Percentiles rank a stretch among this genome's conserved stretches.
Evolutionary conservation across 2,888 invertebrate genomes (phyloP).

Genomic region (Drosophila affinis): DNA sequence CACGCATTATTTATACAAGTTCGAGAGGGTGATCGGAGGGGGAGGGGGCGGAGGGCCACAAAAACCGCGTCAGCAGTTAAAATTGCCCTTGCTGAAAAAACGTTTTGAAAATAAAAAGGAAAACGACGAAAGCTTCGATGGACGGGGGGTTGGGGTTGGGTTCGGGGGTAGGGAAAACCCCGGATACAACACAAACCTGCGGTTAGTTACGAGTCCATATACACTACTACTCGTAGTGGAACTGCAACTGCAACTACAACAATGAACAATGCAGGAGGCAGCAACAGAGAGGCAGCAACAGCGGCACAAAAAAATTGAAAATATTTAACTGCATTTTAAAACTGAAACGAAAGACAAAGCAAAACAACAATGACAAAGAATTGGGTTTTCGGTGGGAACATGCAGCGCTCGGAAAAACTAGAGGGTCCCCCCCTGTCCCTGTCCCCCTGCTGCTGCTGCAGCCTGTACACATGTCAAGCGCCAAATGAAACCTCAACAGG

Average conservation of each 20-base stretch:
- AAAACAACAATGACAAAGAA: constrained; percentile 6
- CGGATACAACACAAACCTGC: constrained; percentile 68
- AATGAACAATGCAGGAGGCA: constrained; percentile 19
- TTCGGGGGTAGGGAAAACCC: constrained; percentile 20
- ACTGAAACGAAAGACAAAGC: constrained; percentile 34
- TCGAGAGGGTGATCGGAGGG: constrained; percentile 11
- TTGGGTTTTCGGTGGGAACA: constrained; percentile 5
- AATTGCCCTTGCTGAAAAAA: constrained; percentile 68
- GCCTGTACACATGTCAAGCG: constrained; percentile 71
- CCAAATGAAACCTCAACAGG: constrained; percentile 74
- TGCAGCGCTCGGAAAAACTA: constrained; percentile 33
- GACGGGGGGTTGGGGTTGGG: not conserved
- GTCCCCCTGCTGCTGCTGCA: not conserved
- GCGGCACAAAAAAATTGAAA: constrained; percentile 53
- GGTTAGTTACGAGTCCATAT: constrained; percentile 76
- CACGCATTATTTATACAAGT: constrained; percentile 71
- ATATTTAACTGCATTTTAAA: constrained; percentile 73
- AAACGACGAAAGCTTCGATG: constrained; percentile 5
- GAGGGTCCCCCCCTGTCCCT: constrained; percentile 1
- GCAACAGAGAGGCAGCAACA: not conserved
- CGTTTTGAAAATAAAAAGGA: constrained; percentile 1
- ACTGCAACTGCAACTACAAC: constrained; percentile 48
- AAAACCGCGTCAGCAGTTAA: constrained; percentile 71
- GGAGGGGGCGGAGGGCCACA: constrained; percentile 4
- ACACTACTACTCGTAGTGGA: constrained; percentile 44